Base-by-base conservation (phyloP, 2,797 vertebrate species). In the Xyrichtys novacula region DNA sequence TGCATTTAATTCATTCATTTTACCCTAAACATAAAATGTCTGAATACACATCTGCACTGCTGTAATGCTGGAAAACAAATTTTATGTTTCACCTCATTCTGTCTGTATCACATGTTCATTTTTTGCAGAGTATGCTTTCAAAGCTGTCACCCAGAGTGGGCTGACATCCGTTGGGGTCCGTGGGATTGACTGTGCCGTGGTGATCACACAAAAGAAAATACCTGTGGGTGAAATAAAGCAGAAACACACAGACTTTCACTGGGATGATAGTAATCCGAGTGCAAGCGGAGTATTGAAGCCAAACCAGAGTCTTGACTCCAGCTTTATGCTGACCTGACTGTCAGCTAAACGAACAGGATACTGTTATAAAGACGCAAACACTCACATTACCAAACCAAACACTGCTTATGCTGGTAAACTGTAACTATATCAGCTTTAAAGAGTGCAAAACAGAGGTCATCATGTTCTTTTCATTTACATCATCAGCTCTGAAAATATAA, bases 141-240 rank as follows among this genome's bases (percentile, higher is more conserved):
- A 95, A 92, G 94, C 94, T 76, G 86, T 95, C 71, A 78, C 83
- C 19, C 94, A 94, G 70, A 82, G 89, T 11, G 94, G 94, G 1
- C 47, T 95, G 81, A 95, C 94, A 0, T 89, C 94, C 0, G 76
- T 95, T 59, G 94, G 92, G 17, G 3, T 95, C 71, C 80, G 94
- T 29, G 94, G 94, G 14, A 58, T 34, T 11, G 94, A 95, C 77
- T 85, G 80, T 8, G 90, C 81, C 0, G 92, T 94, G 64, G 88
- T 94, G 46, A 76, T 94, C 71, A 94, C 94, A 48, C 94, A 95
- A 70, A 95, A 94, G 90, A 95, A 95, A 89, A 44, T 95, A 22
- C 92, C 92, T 56, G 94, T 95, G 88, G 88, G 76, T 16, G 15
- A n/a, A 7, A 78, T 17, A 12, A n/a, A 5, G 22, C n/a, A 54